These are phyloP conservation scores for Andrena marginata DNA, from an alignment of 2,888 invertebrate genomes.

Conservation along the genomic window DNA sequence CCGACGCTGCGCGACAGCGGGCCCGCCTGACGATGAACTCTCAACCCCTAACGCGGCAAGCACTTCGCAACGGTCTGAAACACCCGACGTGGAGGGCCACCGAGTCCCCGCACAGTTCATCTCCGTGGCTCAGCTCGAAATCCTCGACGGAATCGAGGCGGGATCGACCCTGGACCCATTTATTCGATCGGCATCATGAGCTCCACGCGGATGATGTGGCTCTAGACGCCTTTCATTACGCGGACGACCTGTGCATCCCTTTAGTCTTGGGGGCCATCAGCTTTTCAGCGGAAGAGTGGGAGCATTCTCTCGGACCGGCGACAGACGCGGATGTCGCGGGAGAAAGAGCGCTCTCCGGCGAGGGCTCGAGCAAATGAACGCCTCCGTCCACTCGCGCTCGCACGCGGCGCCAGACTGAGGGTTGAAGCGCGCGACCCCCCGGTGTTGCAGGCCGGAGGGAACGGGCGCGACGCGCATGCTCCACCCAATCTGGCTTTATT, in stretches of 20 bases:
- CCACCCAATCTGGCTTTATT: slow-evolving; percentile 39
- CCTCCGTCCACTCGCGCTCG: slow-evolving; percentile 75
- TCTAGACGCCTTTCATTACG: background rate
- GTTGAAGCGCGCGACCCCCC: slow-evolving; percentile 74
- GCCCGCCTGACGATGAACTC: background rate
- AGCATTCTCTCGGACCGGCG: slow-evolving; percentile 2
- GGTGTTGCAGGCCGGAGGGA: slow-evolving; percentile 48
- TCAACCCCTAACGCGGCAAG: background rate
- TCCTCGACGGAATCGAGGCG: background rate
- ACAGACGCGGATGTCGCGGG: background rate
- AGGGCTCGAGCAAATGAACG: slow-evolving; percentile 17
- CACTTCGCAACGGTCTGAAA: background rate
- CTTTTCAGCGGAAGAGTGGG: slow-evolving; percentile 3
- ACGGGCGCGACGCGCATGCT: slow-evolving; percentile 65
- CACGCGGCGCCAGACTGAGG: slow-evolving; percentile 83
- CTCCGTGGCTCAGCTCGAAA: background rate
- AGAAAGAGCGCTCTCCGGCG: slow-evolving; percentile 1
- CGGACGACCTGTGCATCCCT: background rate
- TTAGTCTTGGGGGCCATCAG: slow-evolving; percentile 37
- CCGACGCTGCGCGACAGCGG: background rate
- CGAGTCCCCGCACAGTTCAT: background rate
- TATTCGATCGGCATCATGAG: background rate
- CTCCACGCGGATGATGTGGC: background rate
- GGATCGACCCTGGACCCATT: background rate
- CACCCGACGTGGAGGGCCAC: background rate